Evolutionary conservation across 2,113 vertebrate species (phyloP).

Genomic region (Crotalus horridus): DNA sequence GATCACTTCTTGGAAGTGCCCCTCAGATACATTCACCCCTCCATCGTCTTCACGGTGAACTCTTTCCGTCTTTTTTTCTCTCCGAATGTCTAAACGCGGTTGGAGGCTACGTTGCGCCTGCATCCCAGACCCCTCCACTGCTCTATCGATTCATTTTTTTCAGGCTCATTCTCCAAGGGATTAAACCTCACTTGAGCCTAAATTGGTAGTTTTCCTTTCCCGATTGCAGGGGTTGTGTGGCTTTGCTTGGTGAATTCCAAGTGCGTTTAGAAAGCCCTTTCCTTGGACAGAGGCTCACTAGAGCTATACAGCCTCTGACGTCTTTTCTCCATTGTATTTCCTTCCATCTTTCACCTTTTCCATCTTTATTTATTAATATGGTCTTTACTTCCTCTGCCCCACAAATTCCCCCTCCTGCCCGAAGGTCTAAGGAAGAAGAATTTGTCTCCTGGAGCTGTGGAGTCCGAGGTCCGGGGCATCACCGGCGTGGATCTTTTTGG

Average conservation of each 20-base stretch:
- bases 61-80: not conserved
- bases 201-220: not conserved
- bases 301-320: not conserved
- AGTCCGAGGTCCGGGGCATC: constrained; percentile 88
- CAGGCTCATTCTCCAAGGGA: not conserved
- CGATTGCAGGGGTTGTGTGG: not conserved
- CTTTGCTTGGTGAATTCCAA: not conserved
- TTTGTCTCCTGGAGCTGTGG: constrained; percentile 90
- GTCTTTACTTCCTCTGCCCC: constrained; percentile 48
- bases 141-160: not conserved
- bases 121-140: not conserved
- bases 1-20: not conserved
- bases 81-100: not conserved
- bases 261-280: not conserved
- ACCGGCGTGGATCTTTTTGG: constrained; percentile 93
- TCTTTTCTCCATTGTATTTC: not conserved
- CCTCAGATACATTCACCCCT: not conserved
- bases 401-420: constrained; percentile 7
- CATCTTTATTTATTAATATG: not conserved
- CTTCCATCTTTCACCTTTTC: too few relatives aligned
- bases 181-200: not conserved
- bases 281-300: not conserved
- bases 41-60: too few relatives aligned
- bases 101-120: not conserved
- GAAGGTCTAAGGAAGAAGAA: constrained; percentile 96